Percentiles rank a stretch among this genome's conserved stretches.
phyloP scores from a whole-genome alignment of 1,140 invertebrate species.

The Cydia splendana region DNA sequence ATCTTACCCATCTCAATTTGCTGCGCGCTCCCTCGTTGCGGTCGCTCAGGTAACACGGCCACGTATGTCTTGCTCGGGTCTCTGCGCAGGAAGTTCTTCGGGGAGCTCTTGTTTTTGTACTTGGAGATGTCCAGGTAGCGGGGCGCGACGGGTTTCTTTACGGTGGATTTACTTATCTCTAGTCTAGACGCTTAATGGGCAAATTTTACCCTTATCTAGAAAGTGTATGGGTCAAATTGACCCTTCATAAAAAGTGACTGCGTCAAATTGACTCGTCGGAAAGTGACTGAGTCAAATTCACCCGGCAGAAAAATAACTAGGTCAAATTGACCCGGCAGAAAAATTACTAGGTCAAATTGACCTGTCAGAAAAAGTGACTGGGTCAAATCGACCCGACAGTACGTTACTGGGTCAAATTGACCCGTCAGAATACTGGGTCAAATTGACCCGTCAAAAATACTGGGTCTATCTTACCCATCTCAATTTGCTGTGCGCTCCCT shows the following conservation, averaged over 20 bases:
- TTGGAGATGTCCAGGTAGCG: constrained; percentile 82
- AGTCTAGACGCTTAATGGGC: too few relatives aligned
- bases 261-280: too few relatives aligned
- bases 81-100: constrained; percentile 79
- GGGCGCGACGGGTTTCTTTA: constrained; percentile 67
- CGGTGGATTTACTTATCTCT: constrained; percentile 45
- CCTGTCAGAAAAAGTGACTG: neutral
- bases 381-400: neutral
- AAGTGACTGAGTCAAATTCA: too few relatives aligned
- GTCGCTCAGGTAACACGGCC: constrained; percentile 57
- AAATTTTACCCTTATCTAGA: too few relatives aligned
- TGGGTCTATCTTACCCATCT: constrained; percentile 63
- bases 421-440: too few relatives aligned
- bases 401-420: neutral
- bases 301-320: too few relatives aligned
- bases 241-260: too few relatives aligned
- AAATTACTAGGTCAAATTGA: too few relatives aligned
- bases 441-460: neutral
- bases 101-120: constrained; percentile 77
- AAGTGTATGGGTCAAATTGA: too few relatives aligned
- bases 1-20: constrained; percentile 71
- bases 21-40: constrained; percentile 56
- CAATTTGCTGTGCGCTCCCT: constrained; percentile 64
- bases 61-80: constrained; percentile 82
- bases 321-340: too few relatives aligned